Percentiles rank a stretch among this genome's conserved stretches.
Evolutionary conservation across 2,113 vertebrate genomes (phyloP).

Genomic region (Hyaena hyaena): DNA sequence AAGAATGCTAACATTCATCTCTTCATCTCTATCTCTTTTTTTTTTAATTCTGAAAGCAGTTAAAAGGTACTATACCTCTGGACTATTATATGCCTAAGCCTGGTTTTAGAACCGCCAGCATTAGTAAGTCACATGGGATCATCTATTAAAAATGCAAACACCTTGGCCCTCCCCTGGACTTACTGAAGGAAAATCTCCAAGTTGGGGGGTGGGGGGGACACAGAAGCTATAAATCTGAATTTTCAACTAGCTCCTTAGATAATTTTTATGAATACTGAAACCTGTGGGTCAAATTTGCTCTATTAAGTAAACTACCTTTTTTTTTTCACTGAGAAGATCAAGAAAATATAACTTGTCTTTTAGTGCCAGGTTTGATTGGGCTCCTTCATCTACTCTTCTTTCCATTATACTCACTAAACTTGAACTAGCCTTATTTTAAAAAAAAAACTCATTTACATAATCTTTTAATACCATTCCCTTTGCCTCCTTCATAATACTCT

Average conservation of each 20-base stretch:
- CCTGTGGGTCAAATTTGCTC: not conserved
- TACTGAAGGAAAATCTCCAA: not conserved
- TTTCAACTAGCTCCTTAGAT: not conserved
- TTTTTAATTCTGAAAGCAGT: slow-evolving; percentile 18
- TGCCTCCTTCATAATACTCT: not conserved
- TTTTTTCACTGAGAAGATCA: not conserved
- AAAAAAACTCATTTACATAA: not conserved
- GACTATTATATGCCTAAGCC: not conserved
- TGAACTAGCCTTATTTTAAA: not conserved
- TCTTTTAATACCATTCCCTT: not conserved
- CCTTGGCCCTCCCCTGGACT: not conserved
- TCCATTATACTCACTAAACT: not conserved
- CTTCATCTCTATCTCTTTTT: not conserved
- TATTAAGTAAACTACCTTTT: not conserved
- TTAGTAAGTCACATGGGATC: not conserved
- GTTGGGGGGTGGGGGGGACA: not conserved
- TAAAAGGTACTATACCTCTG: not conserved
- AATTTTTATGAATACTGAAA: slow-evolving; percentile 29
- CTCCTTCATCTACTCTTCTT: not conserved
- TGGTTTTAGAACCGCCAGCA: not conserved
- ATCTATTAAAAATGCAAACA: not conserved
- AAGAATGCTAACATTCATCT: not conserved
- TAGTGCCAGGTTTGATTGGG: not conserved
- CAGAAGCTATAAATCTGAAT: not conserved
- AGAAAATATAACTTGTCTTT: not conserved